Evolutionary conservation across 2,797 vertebrate species (phyloP), one percentile per base, ranked within the genome.

Genomic region (Cyprinella venusta): DNA sequence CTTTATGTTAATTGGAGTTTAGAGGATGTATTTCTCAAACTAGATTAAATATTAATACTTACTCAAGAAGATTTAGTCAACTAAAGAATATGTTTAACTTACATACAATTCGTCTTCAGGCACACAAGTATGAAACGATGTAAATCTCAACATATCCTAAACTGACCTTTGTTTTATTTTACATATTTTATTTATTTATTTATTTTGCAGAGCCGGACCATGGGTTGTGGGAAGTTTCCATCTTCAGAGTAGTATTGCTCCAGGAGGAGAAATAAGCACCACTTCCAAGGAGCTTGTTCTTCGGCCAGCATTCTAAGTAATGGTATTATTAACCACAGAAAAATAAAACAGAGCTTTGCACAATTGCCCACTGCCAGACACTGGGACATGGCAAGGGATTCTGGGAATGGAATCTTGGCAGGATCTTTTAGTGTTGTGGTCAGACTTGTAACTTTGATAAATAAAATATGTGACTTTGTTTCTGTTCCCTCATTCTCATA

Each of bases 401-500:
- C 85, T 89, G 89, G 85, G 88, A 89, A 89, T 88, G 85, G 69
- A 90, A 88, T 91, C 75, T 90, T 91, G 89, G 87, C 89, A 87
- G 85, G 50, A 84, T 71, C 59, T 76, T 87, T 68, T 83, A 67
- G 85, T 74, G 89, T 89, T 89, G 87, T 76, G 85, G 88, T 88
- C 77, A 82, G 81, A 77, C 79, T 89, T 78, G 83, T 59, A 85
- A 85, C 61, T 89, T 87, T 83, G 78, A 91, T 71, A 86, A 74
- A 79, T 76, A 85, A 82, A 89, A 90, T 77, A 72, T 86, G 88
- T 86, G 80, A 88, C 69, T 83, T 69, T 61, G 24, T 85, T 64
- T 89, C 84, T 88, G 84, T 84, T 77, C 67, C 81, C 85, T 64
- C 69, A 82, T 59, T 81, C 78, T 76, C 45, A 88, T 82, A 65